Percentiles rank a stretch among this genome's conserved stretches.
These are phyloP conservation scores for Macrotis lagotis DNA, from an alignment of 2,113 vertebrate species.

Conservation along the genomic window DNA sequence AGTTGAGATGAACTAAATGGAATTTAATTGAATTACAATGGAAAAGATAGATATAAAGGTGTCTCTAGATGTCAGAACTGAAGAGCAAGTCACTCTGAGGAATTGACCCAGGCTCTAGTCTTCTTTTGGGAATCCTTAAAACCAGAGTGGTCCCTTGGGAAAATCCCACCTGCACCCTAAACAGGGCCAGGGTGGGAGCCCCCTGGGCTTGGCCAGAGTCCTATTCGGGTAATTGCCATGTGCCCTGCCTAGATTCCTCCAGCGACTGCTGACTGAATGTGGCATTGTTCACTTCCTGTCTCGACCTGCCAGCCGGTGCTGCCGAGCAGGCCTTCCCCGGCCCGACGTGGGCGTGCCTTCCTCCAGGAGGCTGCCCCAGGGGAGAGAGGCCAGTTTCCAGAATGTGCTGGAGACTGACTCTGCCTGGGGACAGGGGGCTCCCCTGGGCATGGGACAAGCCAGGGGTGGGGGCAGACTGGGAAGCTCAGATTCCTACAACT, in stretches of 20 bases:
- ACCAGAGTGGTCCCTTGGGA: not conserved
- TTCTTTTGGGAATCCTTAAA: not conserved
- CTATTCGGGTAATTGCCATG: not conserved
- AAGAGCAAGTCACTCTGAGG: not conserved
- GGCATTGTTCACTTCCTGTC: constrained; percentile 3
- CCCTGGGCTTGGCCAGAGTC: not conserved
- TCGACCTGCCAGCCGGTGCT: not conserved
- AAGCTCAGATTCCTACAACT: not conserved
- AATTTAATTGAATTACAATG: not conserved
- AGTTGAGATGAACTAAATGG: not conserved
- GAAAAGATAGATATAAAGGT: not conserved
- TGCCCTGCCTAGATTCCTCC: not conserved
- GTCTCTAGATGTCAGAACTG: not conserved
- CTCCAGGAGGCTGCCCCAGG: not conserved
- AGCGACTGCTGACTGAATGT: not conserved
- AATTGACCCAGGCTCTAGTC: not conserved
- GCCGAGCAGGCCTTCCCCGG: not conserved
- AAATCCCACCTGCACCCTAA: not conserved
- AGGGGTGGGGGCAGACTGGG: not conserved
- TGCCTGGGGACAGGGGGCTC: not conserved
- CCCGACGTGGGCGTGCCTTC: not conserved
- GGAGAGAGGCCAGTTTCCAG: not conserved
- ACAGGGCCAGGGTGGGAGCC: not conserved
- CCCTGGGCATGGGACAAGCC: not conserved
- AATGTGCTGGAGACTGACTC: not conserved